These are phyloP conservation scores for Antheraea assamensis DNA, from an alignment of 2,888 invertebrate species.

Conservation along the genomic window DNA sequence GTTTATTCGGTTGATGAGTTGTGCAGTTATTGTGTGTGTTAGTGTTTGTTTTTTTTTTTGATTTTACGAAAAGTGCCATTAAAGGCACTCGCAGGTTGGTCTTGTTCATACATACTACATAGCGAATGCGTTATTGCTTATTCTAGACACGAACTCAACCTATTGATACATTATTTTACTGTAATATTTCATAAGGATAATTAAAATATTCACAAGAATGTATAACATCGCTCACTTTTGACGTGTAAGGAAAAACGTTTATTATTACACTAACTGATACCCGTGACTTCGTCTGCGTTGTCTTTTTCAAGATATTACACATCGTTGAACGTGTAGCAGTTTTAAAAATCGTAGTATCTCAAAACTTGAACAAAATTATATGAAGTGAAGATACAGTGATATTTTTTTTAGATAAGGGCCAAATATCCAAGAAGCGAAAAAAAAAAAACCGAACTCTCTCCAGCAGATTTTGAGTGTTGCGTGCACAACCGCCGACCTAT, in stretches of 20 bases:
- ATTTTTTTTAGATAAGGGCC: too few species aligned
- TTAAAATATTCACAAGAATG: too few species aligned
- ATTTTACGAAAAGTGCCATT: conserved; percentile 28
- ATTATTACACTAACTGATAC: too few species aligned
- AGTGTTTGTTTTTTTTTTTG: not conserved
- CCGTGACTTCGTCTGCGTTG: not conserved
- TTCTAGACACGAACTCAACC: not conserved
- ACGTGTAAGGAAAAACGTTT: too few species aligned
- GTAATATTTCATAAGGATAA: not conserved
- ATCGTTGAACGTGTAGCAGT: not conserved
- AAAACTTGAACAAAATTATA: not conserved
- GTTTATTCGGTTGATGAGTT: conserved; percentile 26
- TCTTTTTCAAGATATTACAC: too few species aligned
- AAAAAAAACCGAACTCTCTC: too few species aligned
- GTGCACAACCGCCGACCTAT: too few species aligned
- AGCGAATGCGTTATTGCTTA: not conserved
- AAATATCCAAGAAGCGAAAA: too few species aligned
- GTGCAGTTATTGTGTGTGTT: conserved; percentile 16
- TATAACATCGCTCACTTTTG: too few species aligned
- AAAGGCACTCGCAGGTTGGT: conserved; percentile 32
- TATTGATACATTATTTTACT: not conserved
- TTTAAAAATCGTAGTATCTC: not conserved
- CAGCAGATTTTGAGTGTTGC: too few species aligned
- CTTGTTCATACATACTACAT: conserved; percentile 5
- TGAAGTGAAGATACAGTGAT: not conserved